Conservation (phyloP, 2,113 vertebrate species). For the Canis aureus region DNA sequence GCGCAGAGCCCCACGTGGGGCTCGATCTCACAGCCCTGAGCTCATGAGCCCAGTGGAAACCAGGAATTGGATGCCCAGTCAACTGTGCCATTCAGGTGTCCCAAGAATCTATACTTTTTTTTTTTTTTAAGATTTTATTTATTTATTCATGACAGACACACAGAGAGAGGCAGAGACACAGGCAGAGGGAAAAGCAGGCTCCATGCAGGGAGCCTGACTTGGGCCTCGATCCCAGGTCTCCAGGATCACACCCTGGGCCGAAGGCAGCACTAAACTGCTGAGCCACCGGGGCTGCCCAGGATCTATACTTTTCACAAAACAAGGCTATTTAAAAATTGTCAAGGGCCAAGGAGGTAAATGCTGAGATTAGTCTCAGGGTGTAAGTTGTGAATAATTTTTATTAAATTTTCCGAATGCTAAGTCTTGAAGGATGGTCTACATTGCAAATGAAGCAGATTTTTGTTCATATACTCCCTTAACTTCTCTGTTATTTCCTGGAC, state of each 20-base stretch:
- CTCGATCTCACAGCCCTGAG: neutral
- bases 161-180: too few species aligned
- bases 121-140: too few species aligned
- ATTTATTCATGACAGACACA: too few species aligned
- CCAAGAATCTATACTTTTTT: neutral
- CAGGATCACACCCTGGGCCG: too few species aligned
- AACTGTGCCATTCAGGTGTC: neutral
- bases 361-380: neutral
- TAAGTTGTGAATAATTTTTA: neutral
- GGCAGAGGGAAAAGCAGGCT: too few species aligned
- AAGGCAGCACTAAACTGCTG: too few species aligned
- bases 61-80: neutral
- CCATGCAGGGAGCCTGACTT: too few species aligned
- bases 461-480: neutral
- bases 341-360: neutral
- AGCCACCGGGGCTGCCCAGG: too few species aligned
- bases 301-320: neutral
- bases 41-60: neutral
- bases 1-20: too few species aligned
- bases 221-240: too few species aligned
- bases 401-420: neutral
- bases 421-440: neutral
- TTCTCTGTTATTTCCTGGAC: conserved; percentile 12
- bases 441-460: conserved; percentile 8
- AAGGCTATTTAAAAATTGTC: neutral